Evolutionary conservation across 2,113 vertebrate genomes (phyloP).

Genomic region (Hyla sarda): DNA sequence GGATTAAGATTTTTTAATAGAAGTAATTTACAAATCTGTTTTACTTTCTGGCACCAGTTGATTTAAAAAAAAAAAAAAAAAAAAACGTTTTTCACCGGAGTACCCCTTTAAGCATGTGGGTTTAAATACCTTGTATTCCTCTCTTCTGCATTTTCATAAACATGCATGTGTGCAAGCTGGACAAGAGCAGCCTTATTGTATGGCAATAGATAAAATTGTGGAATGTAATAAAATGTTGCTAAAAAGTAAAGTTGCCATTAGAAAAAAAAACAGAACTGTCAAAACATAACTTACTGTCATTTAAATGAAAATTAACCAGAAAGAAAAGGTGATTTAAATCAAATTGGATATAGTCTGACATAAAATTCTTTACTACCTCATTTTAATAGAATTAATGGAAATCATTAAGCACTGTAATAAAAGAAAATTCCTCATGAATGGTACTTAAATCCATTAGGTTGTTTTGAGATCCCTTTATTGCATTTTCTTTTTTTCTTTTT

Average conservation of each 20-base stretch:
- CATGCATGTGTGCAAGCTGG: fast-evolving
- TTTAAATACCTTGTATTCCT: no score
- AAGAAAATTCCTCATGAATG: constrained; percentile 46
- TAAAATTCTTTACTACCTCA: constrained; percentile 3
- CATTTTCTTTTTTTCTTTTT: not conserved
- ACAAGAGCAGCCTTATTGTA: not conserved
- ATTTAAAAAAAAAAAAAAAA: no score
- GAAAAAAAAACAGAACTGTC: no score
- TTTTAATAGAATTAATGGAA: constrained; percentile 48
- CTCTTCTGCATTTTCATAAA: not conserved
- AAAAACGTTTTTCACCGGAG: no score
- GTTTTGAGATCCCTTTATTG: constrained; percentile 49
- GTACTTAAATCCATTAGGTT: constrained; percentile 34
- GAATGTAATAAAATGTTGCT: not conserved
- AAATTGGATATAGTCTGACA: not conserved
- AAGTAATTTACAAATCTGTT: no score
- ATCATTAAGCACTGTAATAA: constrained; percentile 35
- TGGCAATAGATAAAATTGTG: not conserved
- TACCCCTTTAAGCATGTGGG: no score
- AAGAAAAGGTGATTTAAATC: constrained; percentile 49
- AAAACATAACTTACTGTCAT: not conserved
- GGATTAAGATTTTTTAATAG: no score
- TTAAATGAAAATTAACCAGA: not conserved
- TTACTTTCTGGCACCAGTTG: no score
- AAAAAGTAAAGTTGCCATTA: no score